These are phyloP conservation scores for Zophobas morio DNA, from an alignment of 1,140 invertebrate genomes.

Conservation along the genomic window DNA sequence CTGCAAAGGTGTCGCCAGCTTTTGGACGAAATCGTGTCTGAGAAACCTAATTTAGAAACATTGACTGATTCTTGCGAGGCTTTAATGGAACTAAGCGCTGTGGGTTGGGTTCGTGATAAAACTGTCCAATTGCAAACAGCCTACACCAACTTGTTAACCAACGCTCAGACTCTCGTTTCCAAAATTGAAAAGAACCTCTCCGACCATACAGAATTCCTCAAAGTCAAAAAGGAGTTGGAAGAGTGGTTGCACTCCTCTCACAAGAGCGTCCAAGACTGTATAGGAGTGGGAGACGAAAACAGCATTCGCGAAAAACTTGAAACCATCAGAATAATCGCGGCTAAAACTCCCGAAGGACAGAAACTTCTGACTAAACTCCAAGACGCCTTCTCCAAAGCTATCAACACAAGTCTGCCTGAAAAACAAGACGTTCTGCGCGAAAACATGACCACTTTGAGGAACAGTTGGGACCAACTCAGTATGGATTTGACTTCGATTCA, in stretches of 20 bases:
- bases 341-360: slow-evolving; percentile 88
- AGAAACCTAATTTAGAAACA: slow-evolving; percentile 85
- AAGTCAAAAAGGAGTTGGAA: slow-evolving; percentile 86
- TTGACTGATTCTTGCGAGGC: slow-evolving; percentile 90
- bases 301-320: slow-evolving; percentile 89
- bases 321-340: slow-evolving; percentile 80
- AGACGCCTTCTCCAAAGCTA: slow-evolving; percentile 87
- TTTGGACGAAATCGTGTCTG: slow-evolving; percentile 81
- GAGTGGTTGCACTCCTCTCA: slow-evolving; percentile 85
- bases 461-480: slow-evolving; percentile 87
- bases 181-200: slow-evolving; percentile 90
- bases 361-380: slow-evolving; percentile 84
- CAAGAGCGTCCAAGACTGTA: slow-evolving; percentile 85
- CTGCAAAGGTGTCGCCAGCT: slow-evolving; percentile 83
- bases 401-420: slow-evolving; percentile 84
- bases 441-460: slow-evolving; percentile 81
- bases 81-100: slow-evolving; percentile 87
- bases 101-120: slow-evolving; percentile 86
- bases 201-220: slow-evolving; percentile 91
- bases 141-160: slow-evolving; percentile 83
- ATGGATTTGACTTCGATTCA: slow-evolving; percentile 85
- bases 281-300: slow-evolving; percentile 83
- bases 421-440: slow-evolving; percentile 84
- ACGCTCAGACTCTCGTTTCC: slow-evolving; percentile 84
- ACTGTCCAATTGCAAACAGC: slow-evolving; percentile 86